Evolutionary conservation across 2,888 invertebrate genomes (phyloP).

Genomic region (Orthosia incerta): DNA sequence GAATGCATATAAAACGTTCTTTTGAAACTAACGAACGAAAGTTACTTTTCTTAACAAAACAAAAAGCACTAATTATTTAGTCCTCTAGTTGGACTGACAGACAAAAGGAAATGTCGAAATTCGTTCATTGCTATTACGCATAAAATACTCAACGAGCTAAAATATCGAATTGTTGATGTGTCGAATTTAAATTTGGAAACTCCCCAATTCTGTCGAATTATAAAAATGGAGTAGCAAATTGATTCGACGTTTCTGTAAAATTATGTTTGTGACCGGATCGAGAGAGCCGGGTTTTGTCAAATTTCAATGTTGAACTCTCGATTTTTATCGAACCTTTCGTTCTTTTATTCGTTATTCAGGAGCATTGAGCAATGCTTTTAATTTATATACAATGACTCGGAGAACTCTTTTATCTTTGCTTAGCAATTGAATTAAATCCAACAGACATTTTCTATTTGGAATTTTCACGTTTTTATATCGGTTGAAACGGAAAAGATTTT

Average conservation of each 20-base stretch:
- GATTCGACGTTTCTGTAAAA: slow-evolving; percentile 51
- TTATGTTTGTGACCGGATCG: slow-evolving; percentile 48
- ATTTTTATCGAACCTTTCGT: slow-evolving; percentile 28
- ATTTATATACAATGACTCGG: slow-evolving; percentile 61
- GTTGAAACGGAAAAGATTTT: slow-evolving; percentile 9
- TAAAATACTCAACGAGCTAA: too few species aligned
- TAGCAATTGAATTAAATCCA: slow-evolving; percentile 55
- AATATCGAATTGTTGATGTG: neutral
- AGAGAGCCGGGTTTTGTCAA: slow-evolving; percentile 30
- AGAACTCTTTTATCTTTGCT: slow-evolving; percentile 51
- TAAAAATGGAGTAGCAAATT: slow-evolving; percentile 53
- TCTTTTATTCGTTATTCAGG: slow-evolving; percentile 45
- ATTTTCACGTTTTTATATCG: slow-evolving; percentile 25
- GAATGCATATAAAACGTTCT: slow-evolving; percentile 12
- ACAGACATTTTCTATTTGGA: slow-evolving; percentile 29
- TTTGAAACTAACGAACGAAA: slow-evolving; percentile 46
- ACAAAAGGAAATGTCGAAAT: slow-evolving; percentile 15
- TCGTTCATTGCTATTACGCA: too few species aligned
- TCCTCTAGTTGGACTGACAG: slow-evolving; percentile 28
- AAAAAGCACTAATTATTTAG: slow-evolving; percentile 10
- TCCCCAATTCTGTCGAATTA: slow-evolving; percentile 47
- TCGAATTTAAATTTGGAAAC: slow-evolving; percentile 46
- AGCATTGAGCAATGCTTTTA: slow-evolving; percentile 53
- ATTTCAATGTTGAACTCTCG: slow-evolving; percentile 27
- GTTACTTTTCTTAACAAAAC: slow-evolving; percentile 11